phyloP scores from a whole-genome alignment of 2,888 invertebrate species.

The Clunio marinus region DNA sequence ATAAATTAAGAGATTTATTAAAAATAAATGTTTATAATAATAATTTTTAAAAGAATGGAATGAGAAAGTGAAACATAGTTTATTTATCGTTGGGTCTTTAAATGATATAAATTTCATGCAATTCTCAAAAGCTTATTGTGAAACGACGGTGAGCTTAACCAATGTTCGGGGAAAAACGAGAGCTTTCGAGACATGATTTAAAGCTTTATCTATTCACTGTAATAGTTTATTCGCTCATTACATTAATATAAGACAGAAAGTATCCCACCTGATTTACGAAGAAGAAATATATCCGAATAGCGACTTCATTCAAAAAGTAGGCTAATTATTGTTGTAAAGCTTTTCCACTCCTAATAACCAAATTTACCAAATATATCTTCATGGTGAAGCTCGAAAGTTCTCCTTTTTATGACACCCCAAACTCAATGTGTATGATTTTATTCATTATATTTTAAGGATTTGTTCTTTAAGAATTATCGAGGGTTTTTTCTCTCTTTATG shows the following conservation, averaged over 20 bases:
- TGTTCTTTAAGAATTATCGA: conserved; percentile 22
- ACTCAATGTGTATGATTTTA: conserved; percentile 10
- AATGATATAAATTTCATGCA: conserved; percentile 38
- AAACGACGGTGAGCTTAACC: conserved; percentile 20
- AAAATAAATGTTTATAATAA: conserved; percentile 28
- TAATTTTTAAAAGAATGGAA: conserved; percentile 26
- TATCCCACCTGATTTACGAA: conserved; percentile 26
- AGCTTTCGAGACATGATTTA: conserved; percentile 33
- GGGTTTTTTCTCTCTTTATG: conserved; percentile 16
- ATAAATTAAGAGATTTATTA: neutral
- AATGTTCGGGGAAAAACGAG: neutral
- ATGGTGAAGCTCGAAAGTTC: conserved; percentile 6
- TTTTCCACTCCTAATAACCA: no score
- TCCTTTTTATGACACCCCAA: neutral
- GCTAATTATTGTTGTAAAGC: no score
- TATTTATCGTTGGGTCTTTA: conserved; percentile 38
- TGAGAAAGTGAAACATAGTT: conserved; percentile 21
- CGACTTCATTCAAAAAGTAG: no score
- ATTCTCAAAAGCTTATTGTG: conserved; percentile 37
- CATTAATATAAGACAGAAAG: neutral
- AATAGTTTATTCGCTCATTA: neutral
- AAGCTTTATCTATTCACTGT: conserved; percentile 10
- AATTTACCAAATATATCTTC: neutral
- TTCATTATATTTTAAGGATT: conserved; percentile 5
- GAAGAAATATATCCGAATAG: conserved; percentile 11